phyloP scores from a whole-genome alignment of 2,888 invertebrate species.

The Patella caerulea region DNA sequence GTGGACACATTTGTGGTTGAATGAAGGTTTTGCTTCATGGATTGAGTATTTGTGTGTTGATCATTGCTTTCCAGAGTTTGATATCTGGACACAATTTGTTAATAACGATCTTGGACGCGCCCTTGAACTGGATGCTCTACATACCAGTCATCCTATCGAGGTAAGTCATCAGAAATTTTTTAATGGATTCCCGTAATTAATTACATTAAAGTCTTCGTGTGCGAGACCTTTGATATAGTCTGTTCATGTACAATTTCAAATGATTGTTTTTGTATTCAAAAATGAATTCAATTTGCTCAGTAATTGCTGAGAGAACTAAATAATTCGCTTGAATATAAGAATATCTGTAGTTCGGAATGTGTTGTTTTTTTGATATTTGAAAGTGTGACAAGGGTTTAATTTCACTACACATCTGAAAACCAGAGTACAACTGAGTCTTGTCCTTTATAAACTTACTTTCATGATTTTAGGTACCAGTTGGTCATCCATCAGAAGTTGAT shows the following conservation, averaged over 20 bases:
- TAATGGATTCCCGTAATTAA: no score
- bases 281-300: neutral
- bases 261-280: neutral
- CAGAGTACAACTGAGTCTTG: no score
- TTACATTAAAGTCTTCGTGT: neutral
- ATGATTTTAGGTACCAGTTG: slow-evolving; percentile 80
- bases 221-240: neutral
- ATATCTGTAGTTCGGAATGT: no score
- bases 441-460: neutral
- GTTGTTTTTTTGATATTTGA: no score
- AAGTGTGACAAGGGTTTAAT: no score
- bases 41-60: slow-evolving; percentile 95
- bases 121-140: slow-evolving; percentile 82
- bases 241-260: neutral
- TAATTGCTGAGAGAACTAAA: neutral
- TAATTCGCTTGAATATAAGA: neutral
- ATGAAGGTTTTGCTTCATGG: slow-evolving; percentile 96
- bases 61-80: slow-evolving; percentile 92
- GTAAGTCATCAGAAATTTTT: slow-evolving; percentile 73
- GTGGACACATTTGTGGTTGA: slow-evolving; percentile 97
- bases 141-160: slow-evolving; percentile 96
- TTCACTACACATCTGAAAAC: no score
- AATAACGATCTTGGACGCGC: slow-evolving; percentile 89
- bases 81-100: slow-evolving; percentile 97
- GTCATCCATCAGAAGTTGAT: slow-evolving; percentile 94